Conservation (phyloP, 2,113 vertebrate species). For the Corydoras maculifer region DNA sequence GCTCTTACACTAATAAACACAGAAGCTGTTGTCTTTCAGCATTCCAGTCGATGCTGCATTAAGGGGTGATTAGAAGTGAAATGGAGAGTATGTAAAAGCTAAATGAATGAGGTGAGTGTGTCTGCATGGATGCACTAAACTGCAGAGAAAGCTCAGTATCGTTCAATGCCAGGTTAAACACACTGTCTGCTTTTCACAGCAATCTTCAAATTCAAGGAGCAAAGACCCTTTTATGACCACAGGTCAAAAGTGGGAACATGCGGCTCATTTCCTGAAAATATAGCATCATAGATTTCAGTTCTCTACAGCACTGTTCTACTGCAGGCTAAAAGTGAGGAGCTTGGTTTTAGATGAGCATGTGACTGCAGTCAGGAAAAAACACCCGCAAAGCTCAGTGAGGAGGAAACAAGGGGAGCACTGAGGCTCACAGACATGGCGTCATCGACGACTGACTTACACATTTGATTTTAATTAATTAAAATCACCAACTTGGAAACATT, state of each 20-base stretch:
- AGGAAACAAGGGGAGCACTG: not conserved
- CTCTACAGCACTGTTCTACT: not conserved
- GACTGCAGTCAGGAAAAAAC: not conserved
- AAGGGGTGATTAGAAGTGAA: constrained; percentile 20
- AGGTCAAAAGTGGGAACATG: not conserved
- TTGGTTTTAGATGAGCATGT: not conserved
- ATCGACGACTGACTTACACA: not conserved
- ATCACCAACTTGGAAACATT: no score
- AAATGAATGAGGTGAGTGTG: constrained; percentile 5
- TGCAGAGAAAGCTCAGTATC: not conserved
- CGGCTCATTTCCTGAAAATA: not conserved
- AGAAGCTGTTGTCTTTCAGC: constrained; percentile 1
- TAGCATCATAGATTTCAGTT: not conserved
- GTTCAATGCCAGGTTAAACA: constrained; percentile 24
- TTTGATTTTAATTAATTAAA: no score
- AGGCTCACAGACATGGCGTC: not conserved
- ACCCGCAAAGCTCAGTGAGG: constrained; percentile 6
- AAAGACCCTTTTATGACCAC: constrained; percentile 4
- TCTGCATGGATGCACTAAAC: not conserved
- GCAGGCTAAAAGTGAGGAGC: not conserved
- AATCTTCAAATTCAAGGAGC: constrained; percentile 5
- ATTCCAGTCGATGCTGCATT: constrained; percentile 2
- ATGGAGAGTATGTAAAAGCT: constrained; percentile 26
- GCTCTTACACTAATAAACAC: not conserved
- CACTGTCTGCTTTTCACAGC: constrained; percentile 11